Base-by-base conservation (phyloP, 53 echinoderm and acorn worm species). In the Stichopus horrens region DNA sequence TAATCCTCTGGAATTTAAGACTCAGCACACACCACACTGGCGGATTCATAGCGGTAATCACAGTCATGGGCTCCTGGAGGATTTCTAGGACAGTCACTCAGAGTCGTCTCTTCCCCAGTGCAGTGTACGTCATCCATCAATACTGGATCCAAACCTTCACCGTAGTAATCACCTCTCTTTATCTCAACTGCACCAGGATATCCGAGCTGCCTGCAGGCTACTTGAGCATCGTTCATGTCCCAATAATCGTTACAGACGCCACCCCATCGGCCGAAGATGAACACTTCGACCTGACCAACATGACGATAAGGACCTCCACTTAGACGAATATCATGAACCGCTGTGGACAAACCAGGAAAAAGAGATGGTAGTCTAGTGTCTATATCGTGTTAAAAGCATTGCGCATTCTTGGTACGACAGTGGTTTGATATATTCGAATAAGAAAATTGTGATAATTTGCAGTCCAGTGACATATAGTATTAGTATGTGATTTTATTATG, bases 101-200 rank as follows among this genome's bases (percentile, higher is more conserved):
- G 19, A 7, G 83, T 55, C 23, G 7, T 21, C 58, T 83, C 83
- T n/a, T 83, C 83, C 9, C 83, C 83, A 7, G 57, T 83, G 57
- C 83, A 83, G 16, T 83, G 58, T n/a, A 83, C 83, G 58, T 83
- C 60, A 59, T 83, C 83, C 83, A 83, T 83, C 58, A 83, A 21
- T 7, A 83, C 83, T 22, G 83, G 83, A 7, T 63, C n/a, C 19
- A 7, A 83, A 4, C 83, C 83, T 23, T 83, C 83, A 9, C 83
- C 83, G 21, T 83, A 83, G 58, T 57, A 58, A 57, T 83, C 58
- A 21, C 60, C 83, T 18, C 58, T 57, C 63, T 83, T 83, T 19
- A 83, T 59, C 58, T 83, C 83, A 9, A 23, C 83, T 57, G 83
- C 83, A n/a, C 83, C 83, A n/a, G 83, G 57, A 21, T 83, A 84